These are phyloP conservation scores for Ethmia dodecea DNA, from an alignment of 2,888 invertebrate genomes.

Conservation along the genomic window DNA sequence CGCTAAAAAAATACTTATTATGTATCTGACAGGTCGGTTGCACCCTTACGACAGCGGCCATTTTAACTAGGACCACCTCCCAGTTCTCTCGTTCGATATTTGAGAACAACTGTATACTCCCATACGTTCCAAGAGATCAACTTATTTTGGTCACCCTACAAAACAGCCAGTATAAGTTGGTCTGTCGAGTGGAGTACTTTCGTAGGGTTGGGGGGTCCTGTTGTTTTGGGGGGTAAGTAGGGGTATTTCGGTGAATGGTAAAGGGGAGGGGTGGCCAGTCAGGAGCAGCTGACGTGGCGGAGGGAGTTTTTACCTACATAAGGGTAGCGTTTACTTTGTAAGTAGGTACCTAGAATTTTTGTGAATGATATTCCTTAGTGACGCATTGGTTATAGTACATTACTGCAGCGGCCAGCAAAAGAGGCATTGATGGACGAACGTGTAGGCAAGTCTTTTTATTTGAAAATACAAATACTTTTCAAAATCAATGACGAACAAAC, in stretches of 20 bases:
- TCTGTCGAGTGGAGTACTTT: constrained; percentile 22
- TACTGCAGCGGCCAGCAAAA: too few relatives aligned
- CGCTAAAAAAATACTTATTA: constrained; percentile 46
- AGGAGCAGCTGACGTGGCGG: constrained; percentile 72
- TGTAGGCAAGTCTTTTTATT: too few relatives aligned
- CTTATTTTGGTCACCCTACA: constrained; percentile 26
- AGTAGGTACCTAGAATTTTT: constrained; percentile 32
- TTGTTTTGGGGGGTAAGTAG: constrained; percentile 42
- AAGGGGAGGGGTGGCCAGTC: constrained; percentile 58
- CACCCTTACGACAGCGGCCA: constrained; percentile 33
- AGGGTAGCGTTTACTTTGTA: constrained; percentile 39
- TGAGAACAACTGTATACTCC: constrained; percentile 16
- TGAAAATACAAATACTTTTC: too few relatives aligned
- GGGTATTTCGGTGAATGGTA: constrained; percentile 35
- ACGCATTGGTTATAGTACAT: too few relatives aligned
- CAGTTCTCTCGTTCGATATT: constrained; percentile 19
- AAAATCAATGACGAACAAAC: too few relatives aligned
- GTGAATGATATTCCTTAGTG: too few relatives aligned
- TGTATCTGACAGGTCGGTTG: constrained; percentile 59
- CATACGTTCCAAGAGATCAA: constrained; percentile 28
- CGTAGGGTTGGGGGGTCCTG: constrained; percentile 35
- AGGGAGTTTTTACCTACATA: constrained; percentile 68
- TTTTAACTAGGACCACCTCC: constrained; percentile 26
- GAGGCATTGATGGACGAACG: too few relatives aligned
- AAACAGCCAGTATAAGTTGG: constrained; percentile 38